Base-by-base conservation (phyloP, 1,140 invertebrate genomes). In the Drosophila paulistorum region DNA sequence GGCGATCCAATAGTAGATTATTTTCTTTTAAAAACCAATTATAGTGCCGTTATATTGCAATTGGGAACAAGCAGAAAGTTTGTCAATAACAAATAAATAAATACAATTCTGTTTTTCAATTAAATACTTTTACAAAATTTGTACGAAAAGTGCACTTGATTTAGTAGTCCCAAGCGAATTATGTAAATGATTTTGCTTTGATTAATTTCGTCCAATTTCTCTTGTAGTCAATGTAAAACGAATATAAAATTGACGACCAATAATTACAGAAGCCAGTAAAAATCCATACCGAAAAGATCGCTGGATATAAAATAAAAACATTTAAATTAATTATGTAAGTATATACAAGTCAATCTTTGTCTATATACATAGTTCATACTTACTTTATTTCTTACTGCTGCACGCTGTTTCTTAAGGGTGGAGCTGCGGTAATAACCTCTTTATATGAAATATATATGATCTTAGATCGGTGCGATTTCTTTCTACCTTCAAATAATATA, bases 191-290 rank as follows among this genome's bases (percentile, higher is more conserved):
- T 10, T 48, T 48, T 20, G 45, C 45, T 17, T 48, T 51, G 17
- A 51, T 51, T 23, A 51, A 23, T 51, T 51, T 51, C 45, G 17
- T 20, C 9, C 17, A 51, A 51, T 51, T 51, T 51, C 17, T 51
- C 45, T 51, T 51, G 45, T 51, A 51, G 45, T 51, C 17, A 51
- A 51, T 51, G 45, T 51, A 9, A 51, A 23, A 20, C 17, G 10
- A 39, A 30, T 30, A 30, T 26, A 30, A 30, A 30, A 13, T 39
- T 39, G 37, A 39, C 37, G 20, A 23, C 45, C 45, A 51, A 48
- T 17, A 30, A 48, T 17, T 20, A 3, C 45, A 20, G 17, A 48
- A 48, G 35, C 35, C 35, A 2, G 45, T 14, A 17, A 17, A 17
- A 45, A 14, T 45, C 45, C 13, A 48, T 17, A 9, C 45, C 45